phyloP scores from a whole-genome alignment of 2,888 invertebrate genomes.

The Melipona bicolor region DNA sequence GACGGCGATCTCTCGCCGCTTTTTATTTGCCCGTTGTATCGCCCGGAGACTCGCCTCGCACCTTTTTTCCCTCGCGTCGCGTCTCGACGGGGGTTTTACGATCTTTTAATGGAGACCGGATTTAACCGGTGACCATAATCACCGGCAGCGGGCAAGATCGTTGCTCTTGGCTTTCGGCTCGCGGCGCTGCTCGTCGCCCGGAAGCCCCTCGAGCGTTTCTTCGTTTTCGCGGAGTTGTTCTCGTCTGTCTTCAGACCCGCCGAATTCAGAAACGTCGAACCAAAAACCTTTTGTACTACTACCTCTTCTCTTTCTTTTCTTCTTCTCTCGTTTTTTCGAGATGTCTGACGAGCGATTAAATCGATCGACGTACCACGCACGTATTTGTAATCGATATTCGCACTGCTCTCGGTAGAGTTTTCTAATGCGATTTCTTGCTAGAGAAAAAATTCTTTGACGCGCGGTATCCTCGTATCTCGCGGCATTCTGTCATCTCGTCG shows the following conservation, averaged over 20 bases:
- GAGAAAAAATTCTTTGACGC: too few species aligned
- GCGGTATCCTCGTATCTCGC: too few species aligned
- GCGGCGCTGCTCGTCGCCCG: constrained; percentile 5
- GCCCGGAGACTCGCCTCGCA: constrained; percentile 50
- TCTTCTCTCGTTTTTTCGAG: not conserved
- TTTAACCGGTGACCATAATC: constrained; percentile 72
- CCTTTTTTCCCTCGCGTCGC: constrained; percentile 14
- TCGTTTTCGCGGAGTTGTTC: not conserved
- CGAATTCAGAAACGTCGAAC: not conserved
- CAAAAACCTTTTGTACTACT: too few species aligned
- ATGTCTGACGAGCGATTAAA: too few species aligned
- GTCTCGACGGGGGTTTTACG: constrained; percentile 69
- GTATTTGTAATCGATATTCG: too few species aligned
- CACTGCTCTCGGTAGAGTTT: too few species aligned
- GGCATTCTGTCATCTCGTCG: too few species aligned
- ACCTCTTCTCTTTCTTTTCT: not conserved
- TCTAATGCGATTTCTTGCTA: too few species aligned
- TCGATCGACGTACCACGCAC: too few species aligned
- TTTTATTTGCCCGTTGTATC: constrained; percentile 46
- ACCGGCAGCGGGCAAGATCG: constrained; percentile 51
- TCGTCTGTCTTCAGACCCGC: not conserved
- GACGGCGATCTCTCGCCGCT: constrained; percentile 27
- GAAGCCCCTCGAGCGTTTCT: constrained; percentile 6
- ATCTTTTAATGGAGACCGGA: constrained; percentile 76
- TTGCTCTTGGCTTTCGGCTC: constrained; percentile 33